A percentile compares a stretch with the other conserved stretches of the same genome.
Conservation (phyloP, 2,888 invertebrate genomes). For the Galeopsomyia nigrocyanea region DNA sequence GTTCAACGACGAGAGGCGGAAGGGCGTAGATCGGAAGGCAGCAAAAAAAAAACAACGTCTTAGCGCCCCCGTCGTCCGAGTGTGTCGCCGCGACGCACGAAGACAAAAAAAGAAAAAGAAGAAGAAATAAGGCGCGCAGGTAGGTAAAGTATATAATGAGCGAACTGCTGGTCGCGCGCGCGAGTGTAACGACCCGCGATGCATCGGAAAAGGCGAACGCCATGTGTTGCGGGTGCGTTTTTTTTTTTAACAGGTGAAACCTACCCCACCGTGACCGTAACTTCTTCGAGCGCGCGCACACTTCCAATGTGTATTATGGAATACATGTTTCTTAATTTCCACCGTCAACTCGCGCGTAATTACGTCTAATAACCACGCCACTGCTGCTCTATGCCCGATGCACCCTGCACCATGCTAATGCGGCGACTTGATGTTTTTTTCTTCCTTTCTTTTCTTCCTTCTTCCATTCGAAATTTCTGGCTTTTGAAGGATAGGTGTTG, state of each 20-base stretch:
- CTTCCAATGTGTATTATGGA: constrained; percentile 12
- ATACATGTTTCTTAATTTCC: constrained; percentile 43
- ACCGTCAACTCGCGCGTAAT: constrained; percentile 28
- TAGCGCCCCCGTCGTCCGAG: constrained; percentile 8
- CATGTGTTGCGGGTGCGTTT: constrained; percentile 50
- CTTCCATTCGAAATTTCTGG: no score
- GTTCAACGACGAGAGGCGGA: constrained; percentile 1
- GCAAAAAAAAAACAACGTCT: constrained; percentile 10
- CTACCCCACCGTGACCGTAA: constrained; percentile 67
- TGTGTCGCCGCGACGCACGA: constrained; percentile 41
- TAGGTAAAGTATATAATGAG: constrained; percentile 11
- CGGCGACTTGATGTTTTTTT: no score
- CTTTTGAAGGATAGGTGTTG: no score
- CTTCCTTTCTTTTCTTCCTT: no score
- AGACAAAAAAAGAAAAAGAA: constrained; percentile 38
- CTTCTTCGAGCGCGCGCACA: constrained; percentile 21
- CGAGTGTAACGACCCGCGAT: constrained; percentile 47
- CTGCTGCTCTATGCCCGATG: not conserved
- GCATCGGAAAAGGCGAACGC: constrained; percentile 38
- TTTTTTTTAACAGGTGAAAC: constrained; percentile 61
- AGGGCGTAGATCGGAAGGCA: not conserved
- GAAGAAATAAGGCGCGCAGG: constrained; percentile 17
- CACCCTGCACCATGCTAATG: not conserved
- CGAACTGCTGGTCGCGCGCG: constrained; percentile 33
- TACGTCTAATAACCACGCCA: constrained; percentile 31